Evolutionary conservation across 2,797 vertebrate genomes (phyloP).

Genomic region (Balearica regulorum): DNA sequence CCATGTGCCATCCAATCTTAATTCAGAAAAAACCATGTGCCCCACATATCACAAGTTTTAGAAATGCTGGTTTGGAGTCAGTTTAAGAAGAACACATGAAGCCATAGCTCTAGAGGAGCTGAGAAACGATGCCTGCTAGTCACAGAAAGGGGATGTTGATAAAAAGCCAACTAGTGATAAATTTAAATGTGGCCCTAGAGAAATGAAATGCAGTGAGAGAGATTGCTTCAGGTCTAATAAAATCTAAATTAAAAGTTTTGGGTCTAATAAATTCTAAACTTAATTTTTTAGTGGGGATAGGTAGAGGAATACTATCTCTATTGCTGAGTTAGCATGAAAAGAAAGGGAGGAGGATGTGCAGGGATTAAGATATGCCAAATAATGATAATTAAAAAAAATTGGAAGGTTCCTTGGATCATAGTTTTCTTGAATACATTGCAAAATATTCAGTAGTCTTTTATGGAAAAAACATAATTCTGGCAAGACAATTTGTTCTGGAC

Average conservation of each 20-base stretch:
- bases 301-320: not conserved
- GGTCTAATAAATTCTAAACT: not conserved
- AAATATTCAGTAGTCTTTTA: not conserved
- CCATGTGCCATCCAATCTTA: not conserved
- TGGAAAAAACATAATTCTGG: not conserved
- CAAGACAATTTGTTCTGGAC: not conserved
- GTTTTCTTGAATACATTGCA: not conserved
- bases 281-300: not conserved
- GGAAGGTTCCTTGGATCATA: no score
- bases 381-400: not conserved
- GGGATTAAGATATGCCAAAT: not conserved
- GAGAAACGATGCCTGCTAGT: not conserved
- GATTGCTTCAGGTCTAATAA: not conserved
- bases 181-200: not conserved
- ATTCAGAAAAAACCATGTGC: accelerated
- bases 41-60: not conserved
- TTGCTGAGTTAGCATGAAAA: not conserved
- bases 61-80: not conserved
- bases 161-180: not conserved
- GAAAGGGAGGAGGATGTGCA: not conserved
- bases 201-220: not conserved
- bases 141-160: not conserved
- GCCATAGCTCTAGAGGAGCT: not conserved
- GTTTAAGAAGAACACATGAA: not conserved
- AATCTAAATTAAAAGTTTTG: not conserved